These are phyloP conservation scores for Agrypnia vestita DNA, from an alignment of 1,140 invertebrate genomes.

Conservation along the genomic window DNA sequence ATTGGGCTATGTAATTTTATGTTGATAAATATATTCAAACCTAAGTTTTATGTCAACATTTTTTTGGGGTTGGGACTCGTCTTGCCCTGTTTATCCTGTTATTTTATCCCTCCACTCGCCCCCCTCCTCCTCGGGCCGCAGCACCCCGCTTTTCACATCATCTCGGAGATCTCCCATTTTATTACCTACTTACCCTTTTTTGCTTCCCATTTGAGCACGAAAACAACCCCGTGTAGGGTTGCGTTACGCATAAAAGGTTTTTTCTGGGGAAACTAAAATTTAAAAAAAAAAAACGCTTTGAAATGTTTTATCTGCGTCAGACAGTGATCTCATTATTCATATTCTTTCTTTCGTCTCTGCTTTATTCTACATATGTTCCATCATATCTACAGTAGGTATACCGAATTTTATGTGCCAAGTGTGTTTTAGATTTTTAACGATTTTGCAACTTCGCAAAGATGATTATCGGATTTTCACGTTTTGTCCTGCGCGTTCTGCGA, in stretches of 20 bases:
- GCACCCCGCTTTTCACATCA: conserved; percentile 59
- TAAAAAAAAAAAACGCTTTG: neutral
- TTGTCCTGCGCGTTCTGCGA: too few species aligned
- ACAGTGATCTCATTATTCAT: too few species aligned
- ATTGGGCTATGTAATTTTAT: conserved; percentile 11
- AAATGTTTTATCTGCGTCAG: too few species aligned
- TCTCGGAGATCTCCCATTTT: conserved; percentile 57
- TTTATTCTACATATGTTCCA: too few species aligned
- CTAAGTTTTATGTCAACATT: conserved; percentile 5
- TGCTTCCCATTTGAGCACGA: conserved; percentile 48
- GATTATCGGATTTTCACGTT: too few species aligned
- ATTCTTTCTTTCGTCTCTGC: too few species aligned
- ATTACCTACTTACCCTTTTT: conserved; percentile 60
- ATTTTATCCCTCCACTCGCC: conserved; percentile 51
- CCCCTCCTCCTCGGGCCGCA: conserved; percentile 44
- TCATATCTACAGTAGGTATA: too few species aligned
- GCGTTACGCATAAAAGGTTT: conserved; percentile 13
- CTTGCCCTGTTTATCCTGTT: conserved; percentile 28
- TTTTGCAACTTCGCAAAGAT: too few species aligned
- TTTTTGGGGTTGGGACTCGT: conserved; percentile 17
- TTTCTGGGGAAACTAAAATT: conserved; percentile 6
- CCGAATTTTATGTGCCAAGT: too few species aligned
- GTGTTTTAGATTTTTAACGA: too few species aligned
- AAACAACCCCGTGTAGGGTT: conserved; percentile 42
- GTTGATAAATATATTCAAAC: conserved; percentile 20